A percentile compares a stretch with the other conserved stretches of the same genome.
Evolutionary conservation across 2,113 vertebrate species (phyloP).

Genomic region (Rhabdornis inornatus): DNA sequence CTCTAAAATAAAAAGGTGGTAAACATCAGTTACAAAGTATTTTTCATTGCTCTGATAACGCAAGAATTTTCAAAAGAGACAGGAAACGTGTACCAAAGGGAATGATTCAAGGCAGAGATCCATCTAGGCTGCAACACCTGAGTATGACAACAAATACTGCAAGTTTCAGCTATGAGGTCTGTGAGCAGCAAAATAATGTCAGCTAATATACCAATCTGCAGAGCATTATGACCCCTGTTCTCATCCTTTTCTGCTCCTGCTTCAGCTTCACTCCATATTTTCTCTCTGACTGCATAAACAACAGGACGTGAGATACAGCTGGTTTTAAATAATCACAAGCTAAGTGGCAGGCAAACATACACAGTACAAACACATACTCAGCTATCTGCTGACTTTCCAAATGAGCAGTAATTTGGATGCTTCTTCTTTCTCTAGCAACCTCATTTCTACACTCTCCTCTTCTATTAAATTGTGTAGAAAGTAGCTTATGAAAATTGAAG

Average conservation of each 20-base stretch:
- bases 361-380: background rate
- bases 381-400: background rate
- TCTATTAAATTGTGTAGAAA: background rate
- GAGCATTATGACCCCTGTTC: rapidly evolving
- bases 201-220: background rate
- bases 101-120: background rate
- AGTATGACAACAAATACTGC: background rate
- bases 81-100: background rate
- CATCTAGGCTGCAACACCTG: background rate
- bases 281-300: background rate
- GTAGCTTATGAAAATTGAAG: background rate
- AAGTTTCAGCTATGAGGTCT: background rate
- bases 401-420: background rate
- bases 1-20: background rate
- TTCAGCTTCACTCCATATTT: background rate
- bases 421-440: background rate
- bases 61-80: background rate
- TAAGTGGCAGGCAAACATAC: background rate
- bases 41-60: background rate
- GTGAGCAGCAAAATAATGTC: background rate
- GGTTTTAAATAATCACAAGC: background rate
- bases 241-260: background rate
- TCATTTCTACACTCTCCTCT: background rate
- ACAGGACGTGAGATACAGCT: background rate
- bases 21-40: background rate